Percentiles rank a stretch among this genome's conserved stretches.
These are phyloP conservation scores for Threskiornis aethiopicus DNA, from an alignment of 2,797 vertebrate species.

Conservation along the genomic window DNA sequence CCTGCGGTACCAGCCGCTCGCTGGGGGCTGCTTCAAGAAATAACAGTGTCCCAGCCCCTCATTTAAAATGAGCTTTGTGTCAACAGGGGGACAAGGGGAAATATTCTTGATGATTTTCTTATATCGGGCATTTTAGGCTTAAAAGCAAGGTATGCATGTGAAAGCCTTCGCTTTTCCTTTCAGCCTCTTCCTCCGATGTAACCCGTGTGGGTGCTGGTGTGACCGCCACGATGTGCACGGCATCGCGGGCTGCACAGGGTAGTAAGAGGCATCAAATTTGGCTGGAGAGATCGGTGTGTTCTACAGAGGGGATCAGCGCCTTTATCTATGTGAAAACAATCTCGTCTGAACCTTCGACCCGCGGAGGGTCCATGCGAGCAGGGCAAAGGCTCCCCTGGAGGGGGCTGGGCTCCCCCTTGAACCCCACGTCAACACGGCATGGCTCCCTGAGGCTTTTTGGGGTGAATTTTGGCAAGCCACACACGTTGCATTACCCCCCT, in stretches of 20 bases:
- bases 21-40: neutral
- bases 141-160: fast-evolving
- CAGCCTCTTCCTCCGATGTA: neutral
- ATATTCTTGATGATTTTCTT: neutral
- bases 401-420: neutral
- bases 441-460: neutral
- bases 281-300: neutral
- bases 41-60: neutral
- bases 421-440: neutral
- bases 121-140: neutral
- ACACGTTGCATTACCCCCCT: neutral
- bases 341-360: neutral
- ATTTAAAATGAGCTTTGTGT: neutral
- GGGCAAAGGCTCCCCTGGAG: neutral
- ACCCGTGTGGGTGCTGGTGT: neutral
- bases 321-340: neutral
- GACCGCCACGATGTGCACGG: fast-evolving
- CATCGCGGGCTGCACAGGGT: neutral
- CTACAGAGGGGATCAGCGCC: neutral
- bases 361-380: neutral
- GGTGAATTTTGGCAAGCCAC: neutral
- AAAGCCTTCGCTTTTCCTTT: neutral
- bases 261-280: neutral
- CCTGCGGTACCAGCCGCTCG: neutral
- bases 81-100: neutral